These are phyloP conservation scores for Polymixis flavicincta DNA, from an alignment of 2,888 invertebrate species.

Conservation along the genomic window DNA sequence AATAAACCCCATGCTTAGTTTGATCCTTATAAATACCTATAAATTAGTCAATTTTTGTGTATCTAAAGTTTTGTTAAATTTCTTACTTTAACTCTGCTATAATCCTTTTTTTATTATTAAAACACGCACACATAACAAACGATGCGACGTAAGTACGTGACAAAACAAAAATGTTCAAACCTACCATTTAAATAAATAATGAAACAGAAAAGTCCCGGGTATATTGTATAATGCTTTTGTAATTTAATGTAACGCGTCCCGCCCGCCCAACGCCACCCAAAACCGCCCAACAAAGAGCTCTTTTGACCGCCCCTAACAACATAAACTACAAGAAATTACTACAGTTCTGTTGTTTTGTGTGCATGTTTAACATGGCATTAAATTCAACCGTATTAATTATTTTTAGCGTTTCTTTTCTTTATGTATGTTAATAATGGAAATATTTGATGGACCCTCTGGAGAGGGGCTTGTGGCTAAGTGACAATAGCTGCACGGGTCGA, in stretches of 20 bases:
- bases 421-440: too few relatives aligned
- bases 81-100: too few relatives aligned
- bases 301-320: conserved; percentile 11
- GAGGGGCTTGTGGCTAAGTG: too few relatives aligned
- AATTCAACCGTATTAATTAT: neutral
- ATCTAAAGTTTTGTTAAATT: too few relatives aligned
- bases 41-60: too few relatives aligned
- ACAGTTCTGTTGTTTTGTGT: neutral
- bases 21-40: too few relatives aligned
- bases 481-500: too few relatives aligned
- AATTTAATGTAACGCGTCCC: conserved; percentile 22
- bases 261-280: conserved; percentile 22
- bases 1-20: too few relatives aligned
- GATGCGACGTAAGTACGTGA: neutral
- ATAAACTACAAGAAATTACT: conserved; percentile 44
- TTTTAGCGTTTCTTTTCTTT: neutral
- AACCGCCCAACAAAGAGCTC: conserved; percentile 21
- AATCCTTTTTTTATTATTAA: too few relatives aligned
- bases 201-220: neutral
- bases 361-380: neutral
- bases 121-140: too few relatives aligned
- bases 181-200: neutral
- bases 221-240: conserved; percentile 16
- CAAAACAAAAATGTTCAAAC: neutral
- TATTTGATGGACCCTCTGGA: too few relatives aligned